Evolutionary conservation across 2,797 vertebrate species (phyloP).

Genomic region (Psittacula echo): DNA sequence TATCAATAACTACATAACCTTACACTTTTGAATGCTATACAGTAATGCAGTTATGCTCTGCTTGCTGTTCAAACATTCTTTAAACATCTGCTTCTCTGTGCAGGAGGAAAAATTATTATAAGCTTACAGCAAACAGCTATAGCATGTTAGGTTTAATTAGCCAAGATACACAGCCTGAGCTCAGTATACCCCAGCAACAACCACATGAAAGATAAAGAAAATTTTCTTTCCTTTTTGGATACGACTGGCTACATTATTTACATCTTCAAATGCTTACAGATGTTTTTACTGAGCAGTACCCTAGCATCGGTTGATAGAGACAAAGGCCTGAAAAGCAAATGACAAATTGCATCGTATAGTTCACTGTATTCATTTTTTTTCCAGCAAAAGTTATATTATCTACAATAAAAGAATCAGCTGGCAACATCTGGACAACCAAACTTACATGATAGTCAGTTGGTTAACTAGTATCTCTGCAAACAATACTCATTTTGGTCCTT

Average conservation of each 20-base stretch:
- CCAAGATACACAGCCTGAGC: neutral
- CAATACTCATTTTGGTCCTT: neutral
- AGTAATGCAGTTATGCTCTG: fast-evolving
- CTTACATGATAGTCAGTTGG: neutral
- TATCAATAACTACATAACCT: neutral
- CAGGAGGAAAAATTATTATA: neutral
- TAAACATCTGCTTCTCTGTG: neutral
- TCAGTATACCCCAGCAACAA: neutral
- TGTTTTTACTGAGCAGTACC: neutral
- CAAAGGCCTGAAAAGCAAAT: neutral
- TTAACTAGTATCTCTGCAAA: neutral
- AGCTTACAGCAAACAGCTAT: neutral
- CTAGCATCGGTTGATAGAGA: neutral
- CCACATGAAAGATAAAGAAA: neutral
- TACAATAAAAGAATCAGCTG: neutral
- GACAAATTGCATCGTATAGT: neutral
- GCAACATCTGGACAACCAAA: neutral
- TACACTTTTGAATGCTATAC: neutral
- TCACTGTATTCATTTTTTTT: neutral
- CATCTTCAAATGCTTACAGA: neutral
- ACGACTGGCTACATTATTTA: neutral
- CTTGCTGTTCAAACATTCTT: neutral
- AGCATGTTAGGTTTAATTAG: neutral
- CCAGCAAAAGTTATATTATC: neutral
- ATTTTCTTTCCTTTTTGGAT: neutral